These are phyloP conservation scores for Aquatica leii DNA, from an alignment of 2,888 invertebrate genomes.

Conservation along the genomic window DNA sequence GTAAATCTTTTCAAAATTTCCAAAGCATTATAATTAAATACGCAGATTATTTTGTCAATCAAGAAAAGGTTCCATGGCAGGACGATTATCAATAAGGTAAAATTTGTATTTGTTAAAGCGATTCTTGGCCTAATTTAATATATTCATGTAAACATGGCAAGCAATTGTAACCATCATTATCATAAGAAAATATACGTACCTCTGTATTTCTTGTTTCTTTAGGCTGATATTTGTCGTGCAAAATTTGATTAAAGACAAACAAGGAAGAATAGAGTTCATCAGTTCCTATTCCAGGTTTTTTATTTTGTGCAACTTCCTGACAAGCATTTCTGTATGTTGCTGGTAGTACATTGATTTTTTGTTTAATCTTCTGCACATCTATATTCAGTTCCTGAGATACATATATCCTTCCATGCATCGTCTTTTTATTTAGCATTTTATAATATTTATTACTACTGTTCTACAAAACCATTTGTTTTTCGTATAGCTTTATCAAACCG, in stretches of 20 bases:
- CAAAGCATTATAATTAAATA: neutral
- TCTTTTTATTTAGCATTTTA: neutral
- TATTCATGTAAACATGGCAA: too few relatives aligned
- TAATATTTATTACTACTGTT: neutral
- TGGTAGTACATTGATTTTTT: neutral
- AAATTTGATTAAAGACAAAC: neutral
- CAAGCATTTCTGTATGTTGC: neutral
- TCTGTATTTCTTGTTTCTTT: neutral
- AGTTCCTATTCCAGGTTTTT: neutral
- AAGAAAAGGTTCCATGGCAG: neutral
- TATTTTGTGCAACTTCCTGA: neutral
- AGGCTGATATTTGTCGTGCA: slow-evolving; percentile 2
- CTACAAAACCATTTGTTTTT: neutral
- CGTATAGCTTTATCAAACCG: neutral
- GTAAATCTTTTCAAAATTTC: neutral
- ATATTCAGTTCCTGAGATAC: neutral
- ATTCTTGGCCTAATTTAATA: neutral
- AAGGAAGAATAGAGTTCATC: neutral
- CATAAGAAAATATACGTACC: neutral
- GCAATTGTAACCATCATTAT: neutral
- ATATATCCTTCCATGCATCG: too few relatives aligned
- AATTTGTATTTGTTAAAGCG: neutral
- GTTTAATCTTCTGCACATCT: neutral
- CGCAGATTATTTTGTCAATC: neutral
- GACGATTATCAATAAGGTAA: neutral